phyloP scores from a whole-genome alignment of 2,888 invertebrate genomes.

The Myathropa florea region DNA sequence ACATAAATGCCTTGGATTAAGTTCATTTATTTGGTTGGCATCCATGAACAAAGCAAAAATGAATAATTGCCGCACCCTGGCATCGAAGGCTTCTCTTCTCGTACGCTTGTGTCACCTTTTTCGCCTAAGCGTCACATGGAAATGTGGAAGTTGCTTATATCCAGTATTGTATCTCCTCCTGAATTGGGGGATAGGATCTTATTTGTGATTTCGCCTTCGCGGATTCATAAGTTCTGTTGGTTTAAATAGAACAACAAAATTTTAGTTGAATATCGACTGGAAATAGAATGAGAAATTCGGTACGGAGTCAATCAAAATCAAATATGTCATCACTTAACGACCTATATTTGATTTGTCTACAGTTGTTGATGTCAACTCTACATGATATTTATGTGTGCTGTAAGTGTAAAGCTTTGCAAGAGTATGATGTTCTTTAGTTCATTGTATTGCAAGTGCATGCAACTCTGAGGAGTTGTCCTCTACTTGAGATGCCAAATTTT shows the following conservation, averaged over 20 bases:
- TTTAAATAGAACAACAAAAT: not conserved
- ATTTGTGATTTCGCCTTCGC: not conserved
- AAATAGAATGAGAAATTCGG: conserved; percentile 20
- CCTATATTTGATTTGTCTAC: not conserved
- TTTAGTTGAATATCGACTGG: not conserved
- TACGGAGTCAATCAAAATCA: conserved; percentile 24
- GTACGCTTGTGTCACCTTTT: conserved; percentile 46
- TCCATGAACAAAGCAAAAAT: conserved; percentile 67
- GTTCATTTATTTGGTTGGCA: conserved; percentile 69
- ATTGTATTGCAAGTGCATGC: conserved; percentile 57
- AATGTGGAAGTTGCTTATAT: conserved; percentile 31
- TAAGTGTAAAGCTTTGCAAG: not conserved
- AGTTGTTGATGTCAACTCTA: not conserved
- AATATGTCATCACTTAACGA: conserved; percentile 22
- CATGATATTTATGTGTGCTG: not conserved
- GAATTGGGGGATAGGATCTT: not conserved
- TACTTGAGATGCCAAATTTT: conserved; percentile 78
- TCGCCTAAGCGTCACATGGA: conserved; percentile 43
- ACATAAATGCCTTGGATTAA: conserved; percentile 70
- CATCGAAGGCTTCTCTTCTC: conserved; percentile 50
- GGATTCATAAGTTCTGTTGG: not conserved
- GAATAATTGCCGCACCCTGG: conserved; percentile 69
- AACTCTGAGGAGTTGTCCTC: conserved; percentile 41
- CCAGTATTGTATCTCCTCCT: conserved; percentile 37
- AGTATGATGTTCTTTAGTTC: conserved; percentile 18